These are phyloP conservation scores for Saccopteryx leptura DNA, from an alignment of 2,113 vertebrate genomes.

Conservation along the genomic window DNA sequence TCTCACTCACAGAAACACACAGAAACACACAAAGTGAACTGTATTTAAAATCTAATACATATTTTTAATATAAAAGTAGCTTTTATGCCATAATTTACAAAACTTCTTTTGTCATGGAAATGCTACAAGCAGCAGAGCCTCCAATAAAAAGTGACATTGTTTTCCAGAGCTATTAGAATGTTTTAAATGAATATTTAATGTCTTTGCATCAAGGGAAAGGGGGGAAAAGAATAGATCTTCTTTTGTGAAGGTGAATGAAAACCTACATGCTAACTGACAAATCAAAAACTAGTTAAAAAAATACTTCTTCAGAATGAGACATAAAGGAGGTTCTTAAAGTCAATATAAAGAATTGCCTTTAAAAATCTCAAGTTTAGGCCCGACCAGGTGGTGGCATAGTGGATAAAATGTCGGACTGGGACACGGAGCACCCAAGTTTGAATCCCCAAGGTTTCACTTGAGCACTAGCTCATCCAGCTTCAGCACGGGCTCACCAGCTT, in stretches of 20 bases:
- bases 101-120: not conserved
- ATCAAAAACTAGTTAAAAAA: not conserved
- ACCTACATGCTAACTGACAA: not conserved
- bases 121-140: not conserved
- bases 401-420: too few species aligned
- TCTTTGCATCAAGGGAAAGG: not conserved
- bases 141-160: not conserved
- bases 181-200: slow-evolving; percentile 26
- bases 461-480: too few species aligned
- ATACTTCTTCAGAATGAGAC: not conserved
- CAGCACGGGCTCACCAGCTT: too few species aligned
- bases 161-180: not conserved
- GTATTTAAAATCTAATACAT: not conserved
- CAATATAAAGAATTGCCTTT: not conserved
- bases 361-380: not conserved
- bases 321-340: not conserved
- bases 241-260: not conserved
- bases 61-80: not conserved
- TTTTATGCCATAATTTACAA: not conserved
- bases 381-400: too few species aligned
- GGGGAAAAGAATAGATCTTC: not conserved
- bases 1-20: not conserved
- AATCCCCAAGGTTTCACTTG: too few species aligned
- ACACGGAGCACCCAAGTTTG: too few species aligned
- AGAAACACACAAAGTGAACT: not conserved